These are phyloP conservation scores for Bos taurus DNA, from an alignment of 2,113 vertebrate genomes.

Conservation along the genomic window ARS-UCD2.0 NC_037338.1:21057001-21057500, in stretches of 20 bases:
- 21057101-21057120: slow-evolving; percentile 12
- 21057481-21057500: not conserved
- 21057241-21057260: not conserved
- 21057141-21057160: slow-evolving; percentile 36
- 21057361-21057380: not conserved
- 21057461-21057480: not conserved
- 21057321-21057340: not conserved
- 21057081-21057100: not conserved
- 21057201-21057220: not conserved
- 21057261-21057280: not conserved
- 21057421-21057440: not conserved
- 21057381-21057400: not conserved
- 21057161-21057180: slow-evolving; percentile 40
- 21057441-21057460: not conserved
- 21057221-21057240: not conserved
- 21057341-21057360: not conserved
- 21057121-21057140: not conserved
- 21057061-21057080: slow-evolving; percentile 1
- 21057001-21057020: slow-evolving; percentile 48
- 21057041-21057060: slow-evolving; percentile 54
- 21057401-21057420: not conserved
- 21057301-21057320: not conserved
- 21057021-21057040: slow-evolving; percentile 48
- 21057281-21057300: not conserved
- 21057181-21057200: slow-evolving; percentile 54